Evolutionary conservation across 2,797 vertebrate genomes (phyloP).

Genomic region (Remorina albescens): DNA sequence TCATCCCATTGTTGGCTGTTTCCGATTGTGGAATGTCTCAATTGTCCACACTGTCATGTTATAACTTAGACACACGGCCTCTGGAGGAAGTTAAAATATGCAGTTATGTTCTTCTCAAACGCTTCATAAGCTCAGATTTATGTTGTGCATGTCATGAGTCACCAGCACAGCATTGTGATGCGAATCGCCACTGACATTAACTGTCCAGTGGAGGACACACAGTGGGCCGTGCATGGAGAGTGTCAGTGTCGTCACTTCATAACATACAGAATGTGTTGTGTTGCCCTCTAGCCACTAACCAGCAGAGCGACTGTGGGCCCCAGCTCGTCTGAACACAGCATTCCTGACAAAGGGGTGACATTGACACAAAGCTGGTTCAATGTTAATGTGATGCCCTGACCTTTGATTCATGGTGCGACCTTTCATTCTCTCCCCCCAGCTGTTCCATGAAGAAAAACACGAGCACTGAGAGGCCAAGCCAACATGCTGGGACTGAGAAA

Average conservation of each 20-base stretch:
- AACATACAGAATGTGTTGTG: constrained; percentile 16
- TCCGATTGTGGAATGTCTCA: not conserved
- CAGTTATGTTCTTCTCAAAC: not conserved
- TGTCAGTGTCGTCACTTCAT: constrained; percentile 15
- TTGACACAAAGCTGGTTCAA: constrained; percentile 47
- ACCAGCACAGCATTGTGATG: not conserved
- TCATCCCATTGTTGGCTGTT: not conserved
- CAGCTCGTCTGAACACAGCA: constrained; percentile 3
- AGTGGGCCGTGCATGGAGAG: constrained; percentile 4
- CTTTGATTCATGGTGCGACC: constrained; percentile 25
- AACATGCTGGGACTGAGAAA: not conserved
- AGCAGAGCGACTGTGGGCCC: not conserved
- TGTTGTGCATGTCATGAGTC: constrained; percentile 22
- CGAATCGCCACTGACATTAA: constrained; percentile 28
- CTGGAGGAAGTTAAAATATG: constrained; percentile 16
- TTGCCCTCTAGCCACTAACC: constrained; percentile 14
- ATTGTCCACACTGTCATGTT: not conserved
- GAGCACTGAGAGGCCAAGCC: not conserved
- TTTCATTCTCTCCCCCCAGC: constrained; percentile 52
- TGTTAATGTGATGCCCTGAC: constrained; percentile 35
- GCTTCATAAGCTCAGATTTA: constrained; percentile 37
- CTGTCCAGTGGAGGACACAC: constrained; percentile 28
- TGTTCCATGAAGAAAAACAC: constrained; percentile 45
- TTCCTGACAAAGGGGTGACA: constrained; percentile 38
- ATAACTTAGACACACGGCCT: not conserved